Evolutionary conservation across 2,888 invertebrate genomes (phyloP), one percentile per base, ranked within the genome.

Genomic region (Cenopis cana): DNA sequence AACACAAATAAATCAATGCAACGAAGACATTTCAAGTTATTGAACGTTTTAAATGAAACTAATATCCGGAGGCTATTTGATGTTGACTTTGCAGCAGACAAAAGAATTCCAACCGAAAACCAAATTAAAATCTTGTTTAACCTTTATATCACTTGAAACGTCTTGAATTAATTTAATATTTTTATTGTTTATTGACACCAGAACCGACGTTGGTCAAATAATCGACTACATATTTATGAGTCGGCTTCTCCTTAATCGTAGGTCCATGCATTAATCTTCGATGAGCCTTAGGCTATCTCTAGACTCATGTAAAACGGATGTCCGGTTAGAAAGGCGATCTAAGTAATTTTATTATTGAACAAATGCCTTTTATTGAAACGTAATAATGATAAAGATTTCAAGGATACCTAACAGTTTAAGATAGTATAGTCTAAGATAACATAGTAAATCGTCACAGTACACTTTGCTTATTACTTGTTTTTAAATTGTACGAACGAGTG

Each of bases 271-370:
- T 77, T 84, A 84, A 84, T 88, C 86, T 82, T 81, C 74, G 68
- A 72, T 73, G 75, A 82, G 84, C 85, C 78, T 74, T 68, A 81
- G 85, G 88, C 87, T 75, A 81, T 82, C 83, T 88, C 86, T 83
- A 84, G 75, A 74, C 56, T 68, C 69, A 78, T 76, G 80, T 82
- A 80, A 82, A 81, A 75, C 90, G 88, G 89, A 90, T 82, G 84
- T 89, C 89, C 89, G 90, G 75, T 78, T 70, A 82, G 89, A 89
- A 88, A 89, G 86, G 83, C 72, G 76, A 75, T 73, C 79, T 78
- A 82, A 87, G n/a, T 88, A 87, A 84, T 86, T 85, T 85, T 84
- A 87, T 85, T 84, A 87, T 82, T 80, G 74, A 74, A 76, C 76
- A 79, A 81, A 79, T 76, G 76, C 73, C 78, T 46, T 73, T 67